Evolutionary conservation across 2,113 vertebrate genomes (phyloP).

Genomic region (Gallinago paraguaiae): DNA sequence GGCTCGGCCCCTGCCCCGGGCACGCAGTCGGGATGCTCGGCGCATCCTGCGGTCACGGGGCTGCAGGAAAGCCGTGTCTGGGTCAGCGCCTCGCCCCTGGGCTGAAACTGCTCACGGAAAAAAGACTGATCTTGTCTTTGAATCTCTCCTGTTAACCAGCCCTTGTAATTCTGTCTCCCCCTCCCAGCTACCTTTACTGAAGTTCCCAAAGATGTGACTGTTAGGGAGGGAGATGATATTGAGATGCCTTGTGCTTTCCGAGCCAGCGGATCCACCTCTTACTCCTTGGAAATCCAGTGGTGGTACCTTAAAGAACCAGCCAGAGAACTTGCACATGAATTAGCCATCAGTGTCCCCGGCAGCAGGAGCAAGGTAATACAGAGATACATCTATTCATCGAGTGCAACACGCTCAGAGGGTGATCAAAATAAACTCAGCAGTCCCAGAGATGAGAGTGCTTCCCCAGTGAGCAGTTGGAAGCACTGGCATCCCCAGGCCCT

Average conservation of each 20-base stretch:
- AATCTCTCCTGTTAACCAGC: slow-evolving; percentile 52
- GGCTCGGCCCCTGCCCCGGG: neutral
- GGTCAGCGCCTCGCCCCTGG: neutral
- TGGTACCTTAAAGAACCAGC: slow-evolving; percentile 91
- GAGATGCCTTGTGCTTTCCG: slow-evolving; percentile 96
- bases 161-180: slow-evolving; percentile 67
- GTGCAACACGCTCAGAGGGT: neutral
- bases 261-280: slow-evolving; percentile 87
- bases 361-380: slow-evolving; percentile 87
- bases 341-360: slow-evolving; percentile 83
- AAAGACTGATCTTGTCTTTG: neutral
- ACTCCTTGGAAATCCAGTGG: slow-evolving; percentile 96
- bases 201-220: slow-evolving; percentile 93
- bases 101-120: neutral
- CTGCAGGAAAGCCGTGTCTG: neutral
- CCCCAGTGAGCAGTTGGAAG: neutral
- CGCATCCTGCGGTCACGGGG: neutral
- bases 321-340: slow-evolving; percentile 83
- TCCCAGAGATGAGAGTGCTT: neutral
- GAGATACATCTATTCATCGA: neutral
- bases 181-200: slow-evolving; percentile 89
- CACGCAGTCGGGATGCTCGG: neutral
- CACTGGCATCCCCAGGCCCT: neutral
- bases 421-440: neutral
- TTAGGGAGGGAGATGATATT: slow-evolving; percentile 93